These are phyloP conservation scores for Eulithis prunata DNA, from an alignment of 2,888 invertebrate species.

Conservation along the genomic window DNA sequence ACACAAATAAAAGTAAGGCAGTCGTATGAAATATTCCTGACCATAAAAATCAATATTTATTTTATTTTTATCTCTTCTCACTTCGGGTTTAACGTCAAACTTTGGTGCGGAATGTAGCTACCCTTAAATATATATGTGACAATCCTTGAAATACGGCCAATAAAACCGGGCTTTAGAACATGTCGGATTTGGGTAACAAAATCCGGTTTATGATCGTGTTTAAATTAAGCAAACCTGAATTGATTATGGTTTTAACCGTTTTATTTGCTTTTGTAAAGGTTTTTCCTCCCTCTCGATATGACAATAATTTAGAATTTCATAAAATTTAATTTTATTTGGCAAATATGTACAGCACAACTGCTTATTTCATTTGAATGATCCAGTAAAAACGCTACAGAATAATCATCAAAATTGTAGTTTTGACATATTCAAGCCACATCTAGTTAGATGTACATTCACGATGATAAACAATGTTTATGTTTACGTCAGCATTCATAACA, in stretches of 20 bases:
- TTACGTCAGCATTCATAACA: conserved; percentile 41
- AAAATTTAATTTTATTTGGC: no score
- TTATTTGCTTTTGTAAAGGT: background rate
- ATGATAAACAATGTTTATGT: conserved; percentile 38
- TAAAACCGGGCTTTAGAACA: conserved; percentile 33
- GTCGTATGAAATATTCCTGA: conserved; percentile 19
- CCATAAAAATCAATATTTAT: conserved; percentile 37
- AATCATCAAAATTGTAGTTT: background rate
- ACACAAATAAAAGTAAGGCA: conserved; percentile 17
- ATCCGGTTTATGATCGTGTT: conserved; percentile 26
- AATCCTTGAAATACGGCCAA: conserved; percentile 39
- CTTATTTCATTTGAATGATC: no score
- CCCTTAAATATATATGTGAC: conserved; percentile 39
- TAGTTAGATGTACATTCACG: conserved; percentile 15
- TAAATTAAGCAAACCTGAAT: conserved; percentile 24
- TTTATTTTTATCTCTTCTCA: conserved; percentile 36
- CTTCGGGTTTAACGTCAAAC: conserved; percentile 34
- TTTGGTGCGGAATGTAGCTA: conserved; percentile 31
- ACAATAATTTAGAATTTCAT: no score
- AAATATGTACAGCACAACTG: no score
- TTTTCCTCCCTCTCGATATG: no score
- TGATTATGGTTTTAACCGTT: conserved; percentile 3
- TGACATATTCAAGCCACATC: conserved; percentile 19
- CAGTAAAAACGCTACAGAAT: background rate
- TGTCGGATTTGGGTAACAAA: conserved; percentile 30